phyloP scores from a whole-genome alignment of 1,140 invertebrate species.

The Metopolophium dirhodum region DNA sequence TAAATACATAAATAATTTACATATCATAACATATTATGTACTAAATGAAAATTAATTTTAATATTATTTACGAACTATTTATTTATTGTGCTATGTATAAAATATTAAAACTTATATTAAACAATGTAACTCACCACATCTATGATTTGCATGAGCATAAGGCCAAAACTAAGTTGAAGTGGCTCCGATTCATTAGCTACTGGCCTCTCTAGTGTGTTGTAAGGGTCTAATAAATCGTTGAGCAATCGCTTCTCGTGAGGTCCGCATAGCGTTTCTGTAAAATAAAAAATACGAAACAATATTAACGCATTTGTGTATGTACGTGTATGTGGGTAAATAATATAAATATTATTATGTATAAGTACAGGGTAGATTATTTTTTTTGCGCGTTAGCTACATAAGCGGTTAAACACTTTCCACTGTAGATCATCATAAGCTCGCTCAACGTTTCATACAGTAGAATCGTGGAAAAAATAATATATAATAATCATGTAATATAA shows the following conservation, averaged over 20 bases:
- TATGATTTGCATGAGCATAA: slow-evolving; percentile 99
- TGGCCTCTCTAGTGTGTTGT: slow-evolving; percentile 96
- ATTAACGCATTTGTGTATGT: background rate
- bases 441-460: background rate
- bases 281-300: background rate
- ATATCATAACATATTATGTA: background rate
- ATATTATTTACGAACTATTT: too few species aligned
- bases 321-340: background rate
- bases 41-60: background rate
- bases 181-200: slow-evolving; percentile 96
- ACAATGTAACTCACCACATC: slow-evolving; percentile 87
- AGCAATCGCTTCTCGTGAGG: slow-evolving; percentile 92
- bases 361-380: background rate
- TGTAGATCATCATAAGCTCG: background rate
- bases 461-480: background rate
- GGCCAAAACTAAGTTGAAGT: slow-evolving; percentile 93
- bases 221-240: slow-evolving; percentile 90
- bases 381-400: background rate
- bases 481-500: too few species aligned
- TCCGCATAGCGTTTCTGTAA: slow-evolving; percentile 80
- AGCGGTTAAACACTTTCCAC: background rate
- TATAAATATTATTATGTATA: background rate
- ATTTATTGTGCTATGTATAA: background rate
- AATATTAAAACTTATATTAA: background rate
- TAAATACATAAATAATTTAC: background rate